phyloP scores from a whole-genome alignment of 1,140 invertebrate genomes.

The Pantala flavescens region DNA sequence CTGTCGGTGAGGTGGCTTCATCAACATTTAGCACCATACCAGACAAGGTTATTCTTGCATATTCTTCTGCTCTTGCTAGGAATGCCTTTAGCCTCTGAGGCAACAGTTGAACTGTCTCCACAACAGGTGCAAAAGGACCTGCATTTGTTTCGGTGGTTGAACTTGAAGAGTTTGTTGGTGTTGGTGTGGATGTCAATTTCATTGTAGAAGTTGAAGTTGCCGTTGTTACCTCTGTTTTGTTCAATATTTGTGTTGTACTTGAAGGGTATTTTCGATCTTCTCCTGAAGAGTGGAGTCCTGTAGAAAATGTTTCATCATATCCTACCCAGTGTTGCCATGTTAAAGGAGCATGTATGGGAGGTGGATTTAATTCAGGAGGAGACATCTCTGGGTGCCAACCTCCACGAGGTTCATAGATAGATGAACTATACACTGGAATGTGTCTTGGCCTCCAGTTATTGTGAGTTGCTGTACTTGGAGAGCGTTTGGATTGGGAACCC shows the following conservation, averaged over 20 bases:
- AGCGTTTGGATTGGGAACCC: neutral
- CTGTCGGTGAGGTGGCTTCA: too few species aligned
- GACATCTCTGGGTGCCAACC: conserved; percentile 15
- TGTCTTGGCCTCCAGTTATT: neutral
- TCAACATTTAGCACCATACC: neutral
- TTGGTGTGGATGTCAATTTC: neutral
- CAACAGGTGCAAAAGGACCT: neutral
- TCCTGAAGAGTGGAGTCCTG: too few species aligned
- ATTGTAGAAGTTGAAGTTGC: neutral
- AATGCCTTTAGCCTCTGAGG: conserved; percentile 63
- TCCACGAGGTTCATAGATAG: conserved; percentile 12
- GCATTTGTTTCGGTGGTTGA: neutral
- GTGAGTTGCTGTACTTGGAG: too few species aligned
- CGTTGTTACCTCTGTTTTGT: neutral
- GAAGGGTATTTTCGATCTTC: too few species aligned
- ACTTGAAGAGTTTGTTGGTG: neutral
- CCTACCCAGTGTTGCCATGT: conserved; percentile 25
- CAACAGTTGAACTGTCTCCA: conserved; percentile 62
- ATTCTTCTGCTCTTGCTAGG: conserved; percentile 66
- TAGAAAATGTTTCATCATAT: neutral
- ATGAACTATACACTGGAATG: neutral
- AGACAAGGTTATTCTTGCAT: conserved; percentile 56
- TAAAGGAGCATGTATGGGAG: conserved; percentile 23
- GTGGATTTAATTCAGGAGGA: conserved; percentile 21
- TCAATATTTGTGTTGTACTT: neutral